Base-by-base conservation (phyloP, 2,888 invertebrate genomes). In the Ametastegia equiseti region DNA sequence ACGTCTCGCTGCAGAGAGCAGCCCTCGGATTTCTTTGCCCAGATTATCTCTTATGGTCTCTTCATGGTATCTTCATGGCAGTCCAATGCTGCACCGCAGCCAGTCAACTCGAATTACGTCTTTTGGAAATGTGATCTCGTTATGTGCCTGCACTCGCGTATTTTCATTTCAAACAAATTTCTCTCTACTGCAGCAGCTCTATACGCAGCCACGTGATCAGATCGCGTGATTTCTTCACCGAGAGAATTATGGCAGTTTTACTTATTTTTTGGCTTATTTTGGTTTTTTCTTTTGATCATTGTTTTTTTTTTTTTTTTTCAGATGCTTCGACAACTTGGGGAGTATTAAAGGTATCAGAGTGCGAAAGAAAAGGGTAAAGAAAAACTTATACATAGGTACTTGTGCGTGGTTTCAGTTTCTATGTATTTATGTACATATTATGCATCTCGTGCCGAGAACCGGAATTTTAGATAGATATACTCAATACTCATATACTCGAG, bases 41-140 rank as follows among this genome's bases (percentile, higher is more conserved):
- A 11, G 4, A 19, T 54, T 9, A n/a, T 19, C 30, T 71, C 50
- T 23, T 75, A 15, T 50, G n/a, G 54, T 75, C 54, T n/a, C 19
- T 30, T 39, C 71, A 15, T 5, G n/a, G n/a, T 15, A 13, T 71
- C n/a, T 27, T 57, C 54, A 45, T n/a, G n/a, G n/a, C n/a, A 42
- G 39, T 42, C 78, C 78, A 42, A 57, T 54, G 78, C 30, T 39
- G 27, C 78, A 45, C 60, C n/a, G 60, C 60, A 57, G 78, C 60
- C 78, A 78, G 78, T 78, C 78, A 78, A 78, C 78, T 78, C 78
- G 78, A 30, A 60, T 78, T 78, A 78, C 78, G 63, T 63, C 78
- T 57, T 78, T 78, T 78, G 57, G 78, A 63, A 78, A 78, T 27
- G 78, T 30, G 78, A 78, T 78, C 60, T 78, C 75, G 75, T 75